Evolutionary conservation across 2,113 vertebrate species (phyloP).

Genomic region (Narcine bancroftii): DNA sequence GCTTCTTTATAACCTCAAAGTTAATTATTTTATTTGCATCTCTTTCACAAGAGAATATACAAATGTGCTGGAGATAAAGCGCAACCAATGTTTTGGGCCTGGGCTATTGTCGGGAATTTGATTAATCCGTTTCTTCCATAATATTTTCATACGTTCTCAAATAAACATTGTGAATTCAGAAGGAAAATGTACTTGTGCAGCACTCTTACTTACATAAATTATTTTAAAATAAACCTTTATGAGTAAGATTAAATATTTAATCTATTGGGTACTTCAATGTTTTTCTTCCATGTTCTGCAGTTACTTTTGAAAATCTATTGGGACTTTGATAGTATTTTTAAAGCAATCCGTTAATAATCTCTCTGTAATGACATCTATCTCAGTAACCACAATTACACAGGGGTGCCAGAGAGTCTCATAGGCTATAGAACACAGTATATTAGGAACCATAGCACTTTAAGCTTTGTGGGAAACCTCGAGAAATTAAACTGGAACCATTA

Average conservation of each 20-base stretch:
- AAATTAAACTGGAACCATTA: not conserved
- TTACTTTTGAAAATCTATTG: constrained; percentile 15
- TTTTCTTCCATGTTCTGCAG: not conserved
- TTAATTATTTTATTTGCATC: not conserved
- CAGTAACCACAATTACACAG: not conserved
- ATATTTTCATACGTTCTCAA: not conserved
- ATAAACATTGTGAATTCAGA: not conserved
- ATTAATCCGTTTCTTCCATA: not conserved
- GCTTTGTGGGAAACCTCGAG: not conserved
- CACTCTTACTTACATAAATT: not conserved
- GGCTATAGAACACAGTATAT: not conserved
- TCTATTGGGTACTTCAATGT: not conserved
- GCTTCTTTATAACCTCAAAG: not conserved
- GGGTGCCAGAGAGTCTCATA: not conserved
- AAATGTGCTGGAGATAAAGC: too few relatives aligned
- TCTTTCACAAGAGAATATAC: not conserved
- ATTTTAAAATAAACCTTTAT: constrained; percentile 7
- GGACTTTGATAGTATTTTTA: not conserved
- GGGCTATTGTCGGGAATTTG: too few relatives aligned
- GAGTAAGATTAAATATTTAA: not conserved
- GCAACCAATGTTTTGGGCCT: too few relatives aligned
- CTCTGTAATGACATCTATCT: constrained; percentile 26
- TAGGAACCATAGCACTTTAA: not conserved
- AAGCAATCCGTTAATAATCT: not conserved
- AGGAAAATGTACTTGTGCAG: constrained; percentile 13